These are phyloP conservation scores for Parnassius orleans DNA, from an alignment of 2,888 invertebrate species.

Conservation along the genomic window DNA sequence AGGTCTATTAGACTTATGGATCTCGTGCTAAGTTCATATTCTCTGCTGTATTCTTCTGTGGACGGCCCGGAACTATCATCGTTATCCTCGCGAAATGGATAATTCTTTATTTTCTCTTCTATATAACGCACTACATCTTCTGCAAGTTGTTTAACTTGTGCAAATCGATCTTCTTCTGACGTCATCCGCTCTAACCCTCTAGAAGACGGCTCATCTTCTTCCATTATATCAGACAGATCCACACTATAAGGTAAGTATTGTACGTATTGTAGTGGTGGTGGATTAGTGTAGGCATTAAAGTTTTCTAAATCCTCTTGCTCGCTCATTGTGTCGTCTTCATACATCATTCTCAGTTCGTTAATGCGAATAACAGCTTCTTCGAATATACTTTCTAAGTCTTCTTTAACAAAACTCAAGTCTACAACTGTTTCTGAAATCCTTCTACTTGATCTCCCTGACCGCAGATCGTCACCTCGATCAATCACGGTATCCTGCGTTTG, in stretches of 20 bases:
- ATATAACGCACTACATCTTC: conserved; percentile 62
- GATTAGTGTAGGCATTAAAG: conserved; percentile 67
- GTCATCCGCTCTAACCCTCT: conserved; percentile 46
- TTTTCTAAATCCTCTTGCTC: conserved; percentile 71
- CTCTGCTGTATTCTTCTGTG: conserved; percentile 47
- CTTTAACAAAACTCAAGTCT: conserved; percentile 65
- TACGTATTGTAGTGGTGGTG: conserved; percentile 50
- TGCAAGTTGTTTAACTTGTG: conserved; percentile 49
- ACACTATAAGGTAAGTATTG: conserved; percentile 63
- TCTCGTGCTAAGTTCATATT: conserved; percentile 63
- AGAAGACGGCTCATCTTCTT: conserved; percentile 71
- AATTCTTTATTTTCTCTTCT: conserved; percentile 53
- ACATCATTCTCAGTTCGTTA: conserved; percentile 45
- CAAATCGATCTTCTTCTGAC: conserved; percentile 50
- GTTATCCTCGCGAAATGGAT: conserved; percentile 44
- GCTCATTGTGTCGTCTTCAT: conserved; percentile 63
- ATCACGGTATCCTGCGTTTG: conserved; percentile 73
- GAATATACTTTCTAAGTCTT: conserved; percentile 66
- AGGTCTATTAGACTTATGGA: conserved; percentile 71
- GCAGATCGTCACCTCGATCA: conserved; percentile 51
- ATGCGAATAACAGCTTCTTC: conserved; percentile 57
- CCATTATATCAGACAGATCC: conserved; percentile 69
- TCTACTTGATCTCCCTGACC: conserved; percentile 49
- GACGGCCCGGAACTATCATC: conserved; percentile 49
- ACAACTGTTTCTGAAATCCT: conserved; percentile 69